Evolutionary conservation across 2,888 invertebrate genomes (phyloP).

Genomic region (Nemurella pictetii): DNA sequence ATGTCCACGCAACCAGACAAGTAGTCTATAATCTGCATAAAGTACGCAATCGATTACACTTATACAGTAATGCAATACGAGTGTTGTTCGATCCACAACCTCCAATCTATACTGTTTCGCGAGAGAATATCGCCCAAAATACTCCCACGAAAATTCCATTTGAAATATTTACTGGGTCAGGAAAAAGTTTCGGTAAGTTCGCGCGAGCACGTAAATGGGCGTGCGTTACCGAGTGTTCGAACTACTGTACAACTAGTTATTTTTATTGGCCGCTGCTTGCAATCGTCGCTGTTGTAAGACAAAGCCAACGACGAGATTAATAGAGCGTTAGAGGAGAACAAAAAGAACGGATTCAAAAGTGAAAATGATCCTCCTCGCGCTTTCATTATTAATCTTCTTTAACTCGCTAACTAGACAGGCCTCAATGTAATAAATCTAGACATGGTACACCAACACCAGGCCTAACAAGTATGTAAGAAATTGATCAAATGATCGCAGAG

Average conservation of each 20-base stretch:
- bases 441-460: not conserved
- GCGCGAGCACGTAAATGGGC: not conserved
- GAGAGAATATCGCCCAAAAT: not conserved
- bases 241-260: not conserved
- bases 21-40: not conserved
- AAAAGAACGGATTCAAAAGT: not conserved
- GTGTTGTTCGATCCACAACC: not conserved
- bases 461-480: not conserved
- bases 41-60: not conserved
- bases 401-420: not conserved
- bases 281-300: not conserved
- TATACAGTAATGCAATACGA: not conserved
- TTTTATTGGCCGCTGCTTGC: not conserved
- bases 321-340: not conserved
- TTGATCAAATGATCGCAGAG: not conserved
- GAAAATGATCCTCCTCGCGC: not conserved
- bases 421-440: not conserved
- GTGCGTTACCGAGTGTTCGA: not conserved
- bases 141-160: slow-evolving; percentile 20
- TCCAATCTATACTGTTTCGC: not conserved
- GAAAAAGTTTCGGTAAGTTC: slow-evolving; percentile 18
- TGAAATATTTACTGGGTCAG: slow-evolving; percentile 14
- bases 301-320: not conserved
- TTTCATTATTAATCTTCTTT: not conserved
- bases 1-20: not conserved